phyloP scores from a whole-genome alignment of 2,113 vertebrate genomes.

The Ailurus styani region DNA sequence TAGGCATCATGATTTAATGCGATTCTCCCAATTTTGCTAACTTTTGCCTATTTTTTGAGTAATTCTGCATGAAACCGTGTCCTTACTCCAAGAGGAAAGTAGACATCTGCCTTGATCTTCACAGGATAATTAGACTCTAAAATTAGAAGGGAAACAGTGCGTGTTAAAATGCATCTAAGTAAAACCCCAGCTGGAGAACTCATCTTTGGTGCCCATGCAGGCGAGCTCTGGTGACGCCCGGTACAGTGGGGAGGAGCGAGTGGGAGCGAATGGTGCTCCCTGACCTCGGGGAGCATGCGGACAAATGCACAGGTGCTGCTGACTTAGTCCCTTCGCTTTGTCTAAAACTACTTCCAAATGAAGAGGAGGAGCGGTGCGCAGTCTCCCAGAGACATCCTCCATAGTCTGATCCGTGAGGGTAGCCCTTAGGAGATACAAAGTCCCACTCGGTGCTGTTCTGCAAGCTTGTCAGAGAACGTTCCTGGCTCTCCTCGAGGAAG shows the following conservation, averaged over 20 bases:
- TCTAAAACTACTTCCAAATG: not conserved
- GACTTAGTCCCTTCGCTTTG: not conserved
- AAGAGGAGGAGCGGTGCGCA: not conserved
- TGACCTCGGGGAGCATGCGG: accelerated
- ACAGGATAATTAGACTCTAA: conserved; percentile 40
- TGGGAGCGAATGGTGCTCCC: accelerated
- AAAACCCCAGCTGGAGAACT: not conserved
- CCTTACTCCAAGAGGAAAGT: not conserved
- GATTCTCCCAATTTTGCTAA: not conserved
- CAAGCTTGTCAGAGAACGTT: conserved; percentile 5
- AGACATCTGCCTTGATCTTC: conserved; percentile 1
- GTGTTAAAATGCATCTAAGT: conserved; percentile 20
- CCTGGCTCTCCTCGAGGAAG: conserved; percentile 44
- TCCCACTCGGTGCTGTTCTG: not conserved
- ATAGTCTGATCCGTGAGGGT: not conserved
- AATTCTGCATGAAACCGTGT: not conserved
- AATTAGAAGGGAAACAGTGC: conserved; percentile 44
- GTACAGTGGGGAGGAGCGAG: not conserved
- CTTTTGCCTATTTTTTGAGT: not conserved
- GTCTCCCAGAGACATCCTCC: not conserved
- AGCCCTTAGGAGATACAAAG: conserved; percentile 34
- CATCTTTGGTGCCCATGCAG: not conserved
- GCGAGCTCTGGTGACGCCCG: not conserved
- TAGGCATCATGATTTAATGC: not conserved
- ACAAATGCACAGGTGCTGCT: not conserved